These are phyloP conservation scores for Lobophora halterata DNA, from an alignment of 2,888 invertebrate species.

Conservation along the genomic window DNA sequence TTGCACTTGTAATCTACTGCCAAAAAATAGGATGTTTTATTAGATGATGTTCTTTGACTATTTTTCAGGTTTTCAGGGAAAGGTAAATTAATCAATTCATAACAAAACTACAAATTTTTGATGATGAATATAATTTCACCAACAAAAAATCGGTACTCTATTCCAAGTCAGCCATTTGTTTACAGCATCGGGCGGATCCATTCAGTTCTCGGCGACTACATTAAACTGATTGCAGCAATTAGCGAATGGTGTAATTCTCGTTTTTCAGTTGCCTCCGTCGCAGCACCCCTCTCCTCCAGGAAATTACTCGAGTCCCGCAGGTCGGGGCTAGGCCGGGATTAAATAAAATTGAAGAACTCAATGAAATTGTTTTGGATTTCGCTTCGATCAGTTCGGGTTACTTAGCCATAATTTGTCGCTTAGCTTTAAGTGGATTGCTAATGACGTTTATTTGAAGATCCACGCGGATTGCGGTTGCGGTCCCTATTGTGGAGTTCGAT, in stretches of 20 bases:
- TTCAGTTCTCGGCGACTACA: constrained; percentile 74
- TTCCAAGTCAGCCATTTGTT: constrained; percentile 50
- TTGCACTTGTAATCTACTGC: too few relatives aligned
- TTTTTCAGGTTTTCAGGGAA: too few relatives aligned
- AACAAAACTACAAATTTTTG: too few relatives aligned
- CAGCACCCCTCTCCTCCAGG: constrained; percentile 49
- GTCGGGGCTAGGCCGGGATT: constrained; percentile 65
- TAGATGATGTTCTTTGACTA: too few relatives aligned
- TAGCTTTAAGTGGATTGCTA: constrained; percentile 65
- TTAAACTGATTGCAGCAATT: constrained; percentile 80
- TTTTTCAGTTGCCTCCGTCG: constrained; percentile 63
- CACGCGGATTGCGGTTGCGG: constrained; percentile 32
- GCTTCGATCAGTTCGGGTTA: constrained; percentile 57
- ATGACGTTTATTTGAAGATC: constrained; percentile 54
- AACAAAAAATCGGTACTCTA: too few relatives aligned
- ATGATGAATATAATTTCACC: too few relatives aligned
- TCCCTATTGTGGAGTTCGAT: background rate
- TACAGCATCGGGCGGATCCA: constrained; percentile 59
- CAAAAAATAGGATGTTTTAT: too few relatives aligned
- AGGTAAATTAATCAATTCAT: too few relatives aligned
- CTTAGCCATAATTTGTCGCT: constrained; percentile 64
- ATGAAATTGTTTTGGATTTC: constrained; percentile 72
- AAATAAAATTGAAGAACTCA: constrained; percentile 73
- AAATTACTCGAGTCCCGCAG: constrained; percentile 73
- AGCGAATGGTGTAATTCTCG: constrained; percentile 78